These are phyloP conservation scores for Chrysocyon brachyurus DNA, from an alignment of 2,797 vertebrate genomes.

Conservation along the genomic window DNA sequence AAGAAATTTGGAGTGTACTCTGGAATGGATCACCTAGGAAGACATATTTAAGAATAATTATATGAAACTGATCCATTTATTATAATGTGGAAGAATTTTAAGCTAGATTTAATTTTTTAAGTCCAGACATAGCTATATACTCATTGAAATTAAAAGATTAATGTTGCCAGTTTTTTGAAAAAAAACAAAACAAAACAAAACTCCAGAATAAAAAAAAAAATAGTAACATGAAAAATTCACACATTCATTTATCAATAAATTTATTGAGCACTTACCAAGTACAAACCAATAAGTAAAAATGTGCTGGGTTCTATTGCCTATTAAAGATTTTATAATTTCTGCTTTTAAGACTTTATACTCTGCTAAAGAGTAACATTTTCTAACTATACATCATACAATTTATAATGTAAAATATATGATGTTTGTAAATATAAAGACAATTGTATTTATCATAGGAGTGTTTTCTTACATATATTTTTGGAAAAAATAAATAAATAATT, in stretches of 20 bases:
- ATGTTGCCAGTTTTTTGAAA: fast-evolving
- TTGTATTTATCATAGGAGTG: background rate
- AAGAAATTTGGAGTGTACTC: background rate
- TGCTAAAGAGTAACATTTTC: background rate
- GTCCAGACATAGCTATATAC: background rate
- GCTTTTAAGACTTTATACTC: background rate
- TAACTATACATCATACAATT: background rate
- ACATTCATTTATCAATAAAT: background rate
- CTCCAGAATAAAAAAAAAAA: background rate
- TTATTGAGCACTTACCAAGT: background rate
- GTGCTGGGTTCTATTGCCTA: background rate
- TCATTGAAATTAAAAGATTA: slow-evolving; percentile 20
- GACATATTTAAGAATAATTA: background rate
- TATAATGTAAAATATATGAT: background rate
- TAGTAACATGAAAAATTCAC: background rate
- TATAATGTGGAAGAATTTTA: background rate
- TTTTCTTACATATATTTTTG: background rate
- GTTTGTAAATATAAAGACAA: background rate
- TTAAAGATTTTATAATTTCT: background rate
- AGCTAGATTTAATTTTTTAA: background rate
- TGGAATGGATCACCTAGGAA: background rate
- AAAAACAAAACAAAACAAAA: background rate
- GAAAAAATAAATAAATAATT: background rate
- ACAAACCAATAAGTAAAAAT: background rate
- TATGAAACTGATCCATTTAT: background rate